Percentiles rank a stretch among this genome's conserved stretches.
phyloP scores from a whole-genome alignment of 2,888 invertebrate genomes.

The Rhodophaea formosa region DNA sequence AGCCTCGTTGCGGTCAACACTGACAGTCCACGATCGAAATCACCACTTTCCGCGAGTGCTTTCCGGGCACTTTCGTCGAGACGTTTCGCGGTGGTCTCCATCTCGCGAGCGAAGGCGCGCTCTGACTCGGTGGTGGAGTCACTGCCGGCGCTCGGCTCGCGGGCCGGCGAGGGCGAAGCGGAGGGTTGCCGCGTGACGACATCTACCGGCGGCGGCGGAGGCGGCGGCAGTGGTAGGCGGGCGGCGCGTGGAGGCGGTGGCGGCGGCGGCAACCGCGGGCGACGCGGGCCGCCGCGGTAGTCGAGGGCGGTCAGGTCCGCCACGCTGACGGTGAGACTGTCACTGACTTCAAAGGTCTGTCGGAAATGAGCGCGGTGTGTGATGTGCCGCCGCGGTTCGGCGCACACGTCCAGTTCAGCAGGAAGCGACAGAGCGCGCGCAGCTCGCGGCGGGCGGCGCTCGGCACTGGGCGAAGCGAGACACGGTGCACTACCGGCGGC shows the following conservation, averaged over 20 bases:
- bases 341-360: slow-evolving; percentile 72
- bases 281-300: slow-evolving; percentile 70
- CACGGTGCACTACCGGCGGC: slow-evolving; percentile 68
- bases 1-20: slow-evolving; percentile 77
- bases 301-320: slow-evolving; percentile 82
- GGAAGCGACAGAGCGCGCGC: slow-evolving; percentile 81
- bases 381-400: slow-evolving; percentile 59
- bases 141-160: slow-evolving; percentile 71
- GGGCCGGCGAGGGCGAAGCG: slow-evolving; percentile 50
- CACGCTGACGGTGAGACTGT: slow-evolving; percentile 82
- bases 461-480: slow-evolving; percentile 57
- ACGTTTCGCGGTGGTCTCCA: slow-evolving; percentile 72
- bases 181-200: slow-evolving; percentile 42
- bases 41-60: slow-evolving; percentile 74
- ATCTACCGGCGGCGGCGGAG: slow-evolving; percentile 52
- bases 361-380: slow-evolving; percentile 67
- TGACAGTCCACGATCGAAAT: slow-evolving; percentile 80
- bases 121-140: slow-evolving; percentile 77
- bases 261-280: slow-evolving; percentile 66
- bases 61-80: slow-evolving; percentile 66
- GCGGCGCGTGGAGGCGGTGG: slow-evolving; percentile 46
- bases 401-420: slow-evolving; percentile 84
- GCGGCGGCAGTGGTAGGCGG: slow-evolving; percentile 42
- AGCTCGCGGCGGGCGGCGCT: slow-evolving; percentile 60
- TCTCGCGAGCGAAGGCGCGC: slow-evolving; percentile 66